These are phyloP conservation scores for Rhabdophis nuchalis DNA, from an alignment of 2,797 vertebrate species.

Conservation along the genomic window DNA sequence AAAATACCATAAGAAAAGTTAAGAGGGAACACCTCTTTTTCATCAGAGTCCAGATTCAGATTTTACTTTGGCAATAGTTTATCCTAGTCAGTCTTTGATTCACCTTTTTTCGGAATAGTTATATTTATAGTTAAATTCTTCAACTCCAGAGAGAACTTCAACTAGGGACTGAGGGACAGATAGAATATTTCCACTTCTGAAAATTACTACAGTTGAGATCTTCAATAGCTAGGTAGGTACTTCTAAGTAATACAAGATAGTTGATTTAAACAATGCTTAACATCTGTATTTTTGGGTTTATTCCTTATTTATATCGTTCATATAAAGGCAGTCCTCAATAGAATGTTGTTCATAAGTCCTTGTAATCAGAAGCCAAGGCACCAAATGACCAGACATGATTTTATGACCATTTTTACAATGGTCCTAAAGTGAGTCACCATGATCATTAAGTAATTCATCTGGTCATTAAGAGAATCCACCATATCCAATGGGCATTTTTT, in stretches of 20 bases:
- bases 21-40: neutral
- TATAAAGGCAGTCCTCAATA: neutral
- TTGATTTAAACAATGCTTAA: neutral
- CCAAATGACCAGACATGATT: neutral
- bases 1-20: constrained; percentile 11
- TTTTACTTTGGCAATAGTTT: neutral
- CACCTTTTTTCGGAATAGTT: neutral
- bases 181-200: neutral
- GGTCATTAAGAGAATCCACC: neutral
- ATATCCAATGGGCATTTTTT: neutral
- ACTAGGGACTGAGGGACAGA: too few species aligned
- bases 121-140: neutral
- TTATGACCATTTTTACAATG: neutral
- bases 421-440: neutral
- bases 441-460: neutral
- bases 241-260: neutral
- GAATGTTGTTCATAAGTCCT: neutral
- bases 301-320: neutral
- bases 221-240: neutral
- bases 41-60: neutral
- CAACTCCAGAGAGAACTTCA: neutral
- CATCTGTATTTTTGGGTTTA: neutral
- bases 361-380: neutral
- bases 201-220: neutral
- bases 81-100: neutral